Evolutionary conservation across 2,797 vertebrate species (phyloP).

Genomic region (Micrastur ruficollis): DNA sequence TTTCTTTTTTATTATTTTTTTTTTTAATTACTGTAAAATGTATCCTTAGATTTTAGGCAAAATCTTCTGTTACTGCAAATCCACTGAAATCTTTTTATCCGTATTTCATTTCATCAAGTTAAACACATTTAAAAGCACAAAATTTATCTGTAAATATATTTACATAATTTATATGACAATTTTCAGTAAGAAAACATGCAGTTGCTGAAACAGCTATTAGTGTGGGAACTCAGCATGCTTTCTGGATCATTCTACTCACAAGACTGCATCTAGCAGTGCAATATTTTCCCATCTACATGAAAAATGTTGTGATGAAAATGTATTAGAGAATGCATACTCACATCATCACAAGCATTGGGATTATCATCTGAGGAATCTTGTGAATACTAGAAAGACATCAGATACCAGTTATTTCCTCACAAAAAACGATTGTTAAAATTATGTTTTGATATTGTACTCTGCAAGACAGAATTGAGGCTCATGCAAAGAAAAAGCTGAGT

Average conservation of each 20-base stretch:
- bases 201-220: background rate
- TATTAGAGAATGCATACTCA: slow-evolving; percentile 24
- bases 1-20: background rate
- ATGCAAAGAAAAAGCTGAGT: background rate
- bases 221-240: background rate
- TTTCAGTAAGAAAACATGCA: background rate
- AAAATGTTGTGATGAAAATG: background rate
- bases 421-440: background rate
- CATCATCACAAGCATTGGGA: slow-evolving; percentile 44
- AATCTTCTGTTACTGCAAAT: background rate
- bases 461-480: background rate
- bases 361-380: slow-evolving; percentile 7
- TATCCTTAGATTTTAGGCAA: background rate
- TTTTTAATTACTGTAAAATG: background rate
- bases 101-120: background rate
- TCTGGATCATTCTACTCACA: background rate
- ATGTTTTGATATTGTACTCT: background rate
- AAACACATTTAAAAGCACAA: background rate
- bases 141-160: background rate
- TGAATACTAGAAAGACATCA: slow-evolving; percentile 23
- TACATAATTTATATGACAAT: background rate
- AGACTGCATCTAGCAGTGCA: background rate
- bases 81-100: background rate
- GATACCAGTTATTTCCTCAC: slow-evolving; percentile 13
- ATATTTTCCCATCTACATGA: background rate